Percentiles rank a stretch among this genome's conserved stretches.
Evolutionary conservation across 2,797 vertebrate species (phyloP).

Genomic region (Pelodytes ibericus): DNA sequence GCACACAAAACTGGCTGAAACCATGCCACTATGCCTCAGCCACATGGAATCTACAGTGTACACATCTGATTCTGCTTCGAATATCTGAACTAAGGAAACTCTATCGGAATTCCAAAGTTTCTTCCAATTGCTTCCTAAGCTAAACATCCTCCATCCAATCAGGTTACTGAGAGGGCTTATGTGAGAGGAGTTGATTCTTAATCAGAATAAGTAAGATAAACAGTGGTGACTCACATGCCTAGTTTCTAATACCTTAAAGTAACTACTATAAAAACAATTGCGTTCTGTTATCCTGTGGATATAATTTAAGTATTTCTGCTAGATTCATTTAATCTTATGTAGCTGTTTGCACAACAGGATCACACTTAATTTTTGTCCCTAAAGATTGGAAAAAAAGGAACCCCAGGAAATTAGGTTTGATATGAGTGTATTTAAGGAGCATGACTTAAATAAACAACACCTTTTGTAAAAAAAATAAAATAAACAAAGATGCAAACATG

Average conservation of each 20-base stretch:
- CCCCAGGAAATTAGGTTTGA: too few species aligned
- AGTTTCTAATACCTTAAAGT: not conserved
- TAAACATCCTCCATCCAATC: not conserved
- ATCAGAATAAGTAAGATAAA: constrained; percentile 3
- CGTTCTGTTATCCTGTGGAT: not conserved
- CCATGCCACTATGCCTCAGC: too few species aligned
- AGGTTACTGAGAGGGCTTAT: not conserved
- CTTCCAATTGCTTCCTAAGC: not conserved
- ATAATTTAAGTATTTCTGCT: not conserved
- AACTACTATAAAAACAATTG: not conserved
- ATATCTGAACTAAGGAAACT: not conserved
- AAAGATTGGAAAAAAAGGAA: too few species aligned
- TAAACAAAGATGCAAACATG: too few species aligned
- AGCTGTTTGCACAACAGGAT: too few species aligned
- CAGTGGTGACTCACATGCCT: not conserved
- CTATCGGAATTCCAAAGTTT: not conserved
- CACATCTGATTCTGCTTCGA: not conserved
- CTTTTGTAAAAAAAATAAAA: too few species aligned
- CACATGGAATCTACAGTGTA: too few species aligned
- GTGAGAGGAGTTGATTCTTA: not conserved
- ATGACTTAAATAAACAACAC: too few species aligned
- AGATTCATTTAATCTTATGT: not conserved
- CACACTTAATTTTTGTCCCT: too few species aligned
- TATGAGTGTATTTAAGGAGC: too few species aligned
- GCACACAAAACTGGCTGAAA: too few species aligned